Evolutionary conservation across 2,888 invertebrate species (phyloP).

Genomic region (Tiliacea aurago): DNA sequence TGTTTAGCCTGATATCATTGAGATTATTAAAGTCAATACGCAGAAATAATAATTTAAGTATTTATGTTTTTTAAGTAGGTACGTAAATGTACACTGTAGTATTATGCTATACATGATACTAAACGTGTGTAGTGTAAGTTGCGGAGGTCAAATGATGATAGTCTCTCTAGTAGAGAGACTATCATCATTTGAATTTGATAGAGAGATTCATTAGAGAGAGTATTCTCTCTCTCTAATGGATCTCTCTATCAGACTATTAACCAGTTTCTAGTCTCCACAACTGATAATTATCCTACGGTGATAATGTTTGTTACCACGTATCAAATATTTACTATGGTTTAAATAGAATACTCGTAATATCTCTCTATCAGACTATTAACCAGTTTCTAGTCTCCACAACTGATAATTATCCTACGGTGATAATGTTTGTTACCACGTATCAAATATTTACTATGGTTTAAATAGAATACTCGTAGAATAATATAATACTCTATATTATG

Average conservation of each 20-base stretch:
- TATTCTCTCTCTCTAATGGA: background rate
- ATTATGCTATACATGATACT: background rate
- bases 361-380: too few species aligned
- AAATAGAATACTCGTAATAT: too few species aligned
- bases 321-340: background rate
- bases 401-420: too few species aligned
- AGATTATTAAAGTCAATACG: background rate
- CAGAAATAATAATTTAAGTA: background rate
- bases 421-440: background rate
- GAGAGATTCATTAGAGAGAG: too few species aligned
- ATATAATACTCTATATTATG: too few species aligned
- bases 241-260: background rate
- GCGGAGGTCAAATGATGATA: background rate
- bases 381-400: too few species aligned
- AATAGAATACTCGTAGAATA: too few species aligned
- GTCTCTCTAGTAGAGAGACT: background rate
- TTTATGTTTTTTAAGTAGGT: background rate
- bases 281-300: background rate
- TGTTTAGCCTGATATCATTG: background rate
- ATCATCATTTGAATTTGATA: too few species aligned
- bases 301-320: background rate
- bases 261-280: background rate
- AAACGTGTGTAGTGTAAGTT: background rate
- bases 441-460: too few species aligned
- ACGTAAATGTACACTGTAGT: background rate